Evolutionary conservation across 2,888 invertebrate species (phyloP).

Genomic region (Nephrotoma flavescens): DNA sequence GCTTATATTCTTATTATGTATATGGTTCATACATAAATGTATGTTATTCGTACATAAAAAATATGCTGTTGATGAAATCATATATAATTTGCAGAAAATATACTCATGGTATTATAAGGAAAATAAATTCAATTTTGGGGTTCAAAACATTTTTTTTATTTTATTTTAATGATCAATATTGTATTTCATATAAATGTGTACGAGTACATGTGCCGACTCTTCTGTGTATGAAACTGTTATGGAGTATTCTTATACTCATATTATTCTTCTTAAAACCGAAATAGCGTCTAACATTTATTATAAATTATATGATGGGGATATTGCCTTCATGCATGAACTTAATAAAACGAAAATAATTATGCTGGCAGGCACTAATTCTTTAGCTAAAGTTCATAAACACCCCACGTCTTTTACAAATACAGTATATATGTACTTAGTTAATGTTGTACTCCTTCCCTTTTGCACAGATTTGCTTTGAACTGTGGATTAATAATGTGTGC

Average conservation of each 20-base stretch:
- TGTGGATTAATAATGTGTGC: not conserved
- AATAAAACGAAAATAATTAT: not conserved
- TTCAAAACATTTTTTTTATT: not conserved
- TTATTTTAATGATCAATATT: not conserved
- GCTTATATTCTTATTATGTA: not conserved
- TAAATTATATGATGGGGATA: not conserved
- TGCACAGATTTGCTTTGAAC: not conserved
- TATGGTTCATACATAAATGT: not conserved
- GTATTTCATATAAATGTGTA: not conserved
- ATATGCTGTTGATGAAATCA: not conserved
- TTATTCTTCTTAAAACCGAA: not conserved
- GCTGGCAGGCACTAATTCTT: not conserved
- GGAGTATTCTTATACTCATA: not conserved
- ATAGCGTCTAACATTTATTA: not conserved
- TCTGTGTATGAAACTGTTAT: not conserved
- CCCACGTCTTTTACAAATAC: not conserved
- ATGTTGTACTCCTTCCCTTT: not conserved
- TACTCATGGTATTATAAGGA: not conserved
- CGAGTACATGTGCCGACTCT: not conserved
- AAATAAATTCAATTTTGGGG: not conserved
- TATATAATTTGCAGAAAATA: not conserved
- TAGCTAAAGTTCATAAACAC: not conserved
- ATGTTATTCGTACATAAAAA: not conserved
- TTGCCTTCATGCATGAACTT: not conserved
- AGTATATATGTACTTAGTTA: not conserved